Conservation (phyloP, 2,797 vertebrate species). For the Erethizon dorsatum region DNA sequence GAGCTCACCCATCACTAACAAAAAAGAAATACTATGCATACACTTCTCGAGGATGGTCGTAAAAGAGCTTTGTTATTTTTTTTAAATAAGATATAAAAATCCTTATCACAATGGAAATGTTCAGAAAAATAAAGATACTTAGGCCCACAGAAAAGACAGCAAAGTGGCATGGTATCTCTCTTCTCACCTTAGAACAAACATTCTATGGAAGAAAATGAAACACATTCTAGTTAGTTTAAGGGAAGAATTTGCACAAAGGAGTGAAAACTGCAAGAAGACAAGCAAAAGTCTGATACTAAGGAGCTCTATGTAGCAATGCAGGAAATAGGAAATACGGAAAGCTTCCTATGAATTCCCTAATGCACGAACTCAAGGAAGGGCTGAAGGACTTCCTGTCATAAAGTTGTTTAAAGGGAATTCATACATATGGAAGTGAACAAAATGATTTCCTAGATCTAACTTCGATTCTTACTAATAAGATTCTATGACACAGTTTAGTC, state of each 20-base stretch:
- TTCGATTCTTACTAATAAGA: constrained; percentile 47
- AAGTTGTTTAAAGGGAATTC: background rate
- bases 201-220: background rate
- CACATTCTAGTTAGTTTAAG: background rate
- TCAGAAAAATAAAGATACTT: constrained; percentile 1
- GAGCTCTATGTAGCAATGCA: background rate
- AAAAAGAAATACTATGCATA: background rate
- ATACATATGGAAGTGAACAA: background rate
- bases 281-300: background rate
- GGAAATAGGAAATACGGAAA: background rate
- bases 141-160: background rate
- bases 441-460: constrained; percentile 36
- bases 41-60: background rate
- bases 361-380: constrained; percentile 29
- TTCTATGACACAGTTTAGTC: background rate
- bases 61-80: background rate
- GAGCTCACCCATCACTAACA: background rate
- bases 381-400: background rate
- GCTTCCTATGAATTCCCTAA: background rate
- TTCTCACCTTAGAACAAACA: background rate
- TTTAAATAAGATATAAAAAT: constrained; percentile 11
- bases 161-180: background rate
- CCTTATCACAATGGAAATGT: background rate
- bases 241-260: background rate
- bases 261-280: constrained; percentile 24